phyloP scores from a whole-genome alignment of 1,140 invertebrate genomes.

The Antheraea pernyi region DNA sequence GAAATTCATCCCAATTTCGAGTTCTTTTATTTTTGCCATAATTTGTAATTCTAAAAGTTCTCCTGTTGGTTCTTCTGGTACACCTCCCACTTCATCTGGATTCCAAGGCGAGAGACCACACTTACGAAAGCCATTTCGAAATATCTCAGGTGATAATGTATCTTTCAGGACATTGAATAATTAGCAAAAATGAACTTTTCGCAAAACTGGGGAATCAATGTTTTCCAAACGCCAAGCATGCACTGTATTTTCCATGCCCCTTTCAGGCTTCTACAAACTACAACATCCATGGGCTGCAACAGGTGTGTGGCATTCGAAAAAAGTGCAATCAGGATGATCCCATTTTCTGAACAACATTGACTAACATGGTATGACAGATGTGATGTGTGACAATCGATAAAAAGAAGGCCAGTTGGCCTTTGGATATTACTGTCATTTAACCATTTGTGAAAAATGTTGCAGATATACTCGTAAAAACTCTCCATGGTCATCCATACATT shows the following conservation, averaged over 20 bases:
- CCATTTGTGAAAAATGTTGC: constrained; percentile 30
- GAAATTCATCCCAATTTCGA: too few relatives aligned
- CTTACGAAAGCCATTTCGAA: too few relatives aligned
- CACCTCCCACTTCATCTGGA: too few relatives aligned
- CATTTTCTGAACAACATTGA: constrained; percentile 17
- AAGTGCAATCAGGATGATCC: constrained; percentile 24
- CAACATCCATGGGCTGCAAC: constrained; percentile 25
- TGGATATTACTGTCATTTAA: constrained; percentile 25
- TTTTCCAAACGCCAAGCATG: not conserved
- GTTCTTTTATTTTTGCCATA: too few relatives aligned
- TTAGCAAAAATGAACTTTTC: too few relatives aligned
- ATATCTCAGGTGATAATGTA: too few relatives aligned
- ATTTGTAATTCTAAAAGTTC: too few relatives aligned
- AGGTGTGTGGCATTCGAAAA: constrained; percentile 22
- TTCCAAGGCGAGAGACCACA: too few relatives aligned
- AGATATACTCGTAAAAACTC: constrained; percentile 28
- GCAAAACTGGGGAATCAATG: too few relatives aligned
- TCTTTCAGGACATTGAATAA: too few relatives aligned
- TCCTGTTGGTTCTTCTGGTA: too few relatives aligned
- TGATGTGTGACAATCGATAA: not conserved
- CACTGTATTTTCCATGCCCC: constrained; percentile 13
- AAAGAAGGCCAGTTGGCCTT: constrained; percentile 20
- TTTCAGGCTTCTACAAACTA: constrained; percentile 17
- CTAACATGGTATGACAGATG: not conserved
- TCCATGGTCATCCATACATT: constrained; percentile 28